Base-by-base conservation (phyloP, 64 coral and sea anemone genomes). In the Exaiptasia diaphana region DNA sequence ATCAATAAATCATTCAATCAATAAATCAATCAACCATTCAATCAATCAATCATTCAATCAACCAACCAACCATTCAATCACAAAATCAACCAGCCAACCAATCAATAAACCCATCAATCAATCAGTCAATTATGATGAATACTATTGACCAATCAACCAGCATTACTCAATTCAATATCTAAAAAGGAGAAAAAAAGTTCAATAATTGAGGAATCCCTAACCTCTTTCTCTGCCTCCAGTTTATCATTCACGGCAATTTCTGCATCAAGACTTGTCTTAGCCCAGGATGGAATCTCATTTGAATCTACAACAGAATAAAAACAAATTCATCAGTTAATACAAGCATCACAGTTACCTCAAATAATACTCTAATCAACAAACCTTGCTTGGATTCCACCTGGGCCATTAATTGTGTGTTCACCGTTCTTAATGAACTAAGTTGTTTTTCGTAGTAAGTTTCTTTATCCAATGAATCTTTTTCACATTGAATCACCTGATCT, bases 401-500 rank as follows among this genome's bases (percentile, higher is more conserved):
- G 21, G 78, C 68, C 15, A 80, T 17, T 40, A 95, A 73, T 23
- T 95, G 85, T 33, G 85, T 52, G 58, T 95, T 95, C 53, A 88
- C 46, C 71, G 89, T 85, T 53, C 91, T 75, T 56, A 95, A 71
- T 15, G 52, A 57, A 32, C 68, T 79, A 17, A 95, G 84, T 68
- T 88, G 80, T 23, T 89, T 68, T 63, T 95, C 83, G 38, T 87
- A 78, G 32, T 40, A 36, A 18, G 39, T 54, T 21, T 60, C 67
- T 46, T 30, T 80, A 9, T 50, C 64, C 59, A 83, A 80, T 20
- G 49, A 83, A 50, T 95, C 78, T 24, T 78, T 95, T 72, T 95
- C 91, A 38, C 77, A 83, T 42, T 79, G 85, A 80, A 95, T 85
- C 20, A 95, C 28, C 18, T 61, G 29, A 31, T 95, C 83, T 63